Conservation (phyloP, 1,140 invertebrate species). For the Cyrtorhinus lividipennis region DNA sequence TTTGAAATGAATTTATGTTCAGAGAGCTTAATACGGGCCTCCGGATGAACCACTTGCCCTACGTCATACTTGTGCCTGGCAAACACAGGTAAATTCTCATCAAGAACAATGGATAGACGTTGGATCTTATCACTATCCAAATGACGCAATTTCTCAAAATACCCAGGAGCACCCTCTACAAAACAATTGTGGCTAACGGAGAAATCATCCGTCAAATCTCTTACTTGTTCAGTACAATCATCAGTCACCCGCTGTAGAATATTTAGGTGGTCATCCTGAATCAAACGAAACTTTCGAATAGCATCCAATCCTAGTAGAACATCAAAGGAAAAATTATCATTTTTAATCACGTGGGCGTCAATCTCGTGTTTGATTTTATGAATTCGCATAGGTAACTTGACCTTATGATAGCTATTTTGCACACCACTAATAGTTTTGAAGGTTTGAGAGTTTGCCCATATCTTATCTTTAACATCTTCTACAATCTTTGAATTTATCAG, state of each 20-base stretch:
- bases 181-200: not conserved
- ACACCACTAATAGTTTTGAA: too few species aligned
- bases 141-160: not conserved
- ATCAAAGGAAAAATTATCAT: too few species aligned
- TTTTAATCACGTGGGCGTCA: too few species aligned
- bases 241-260: slow-evolving; percentile 9
- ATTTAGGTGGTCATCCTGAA: slow-evolving; percentile 22
- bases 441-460: slow-evolving; percentile 17
- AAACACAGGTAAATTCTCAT: slow-evolving; percentile 24
- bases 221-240: not conserved
- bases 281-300: slow-evolving; percentile 20
- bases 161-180: not conserved
- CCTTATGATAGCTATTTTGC: too few species aligned
- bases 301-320: slow-evolving; percentile 21
- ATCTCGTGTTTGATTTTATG: slow-evolving; percentile 20
- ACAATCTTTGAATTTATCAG: slow-evolving; percentile 3
- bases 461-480: slow-evolving; percentile 9
- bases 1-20: slow-evolving; percentile 19
- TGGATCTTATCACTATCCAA: slow-evolving; percentile 9
- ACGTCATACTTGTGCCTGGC: slow-evolving; percentile 29
- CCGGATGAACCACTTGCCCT: slow-evolving; percentile 23
- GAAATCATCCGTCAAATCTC: not conserved
- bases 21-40: slow-evolving; percentile 27
- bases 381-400: slow-evolving; percentile 21
- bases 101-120: slow-evolving; percentile 25